Conservation (phyloP, 2,797 vertebrate species). For the Takifugu rubripes region DNA sequence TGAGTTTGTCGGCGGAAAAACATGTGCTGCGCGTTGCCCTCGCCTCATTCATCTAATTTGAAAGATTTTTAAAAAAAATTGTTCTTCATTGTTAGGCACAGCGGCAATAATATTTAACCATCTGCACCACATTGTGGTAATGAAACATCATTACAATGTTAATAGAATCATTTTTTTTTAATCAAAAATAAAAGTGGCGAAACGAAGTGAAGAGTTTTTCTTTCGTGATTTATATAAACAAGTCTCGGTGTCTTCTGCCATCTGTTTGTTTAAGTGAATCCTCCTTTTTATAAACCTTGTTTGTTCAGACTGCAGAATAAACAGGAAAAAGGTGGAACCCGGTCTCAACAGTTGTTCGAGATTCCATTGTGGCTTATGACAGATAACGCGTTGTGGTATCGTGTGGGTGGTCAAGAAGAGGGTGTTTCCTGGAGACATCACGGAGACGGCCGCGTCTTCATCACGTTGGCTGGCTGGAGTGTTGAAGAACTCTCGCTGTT, state of each 20-base stretch:
- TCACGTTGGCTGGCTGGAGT: constrained; percentile 5
- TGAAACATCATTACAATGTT: too few relatives aligned
- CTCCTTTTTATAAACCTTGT: constrained; percentile 33
- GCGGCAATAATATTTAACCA: too few relatives aligned
- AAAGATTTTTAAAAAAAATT: too few relatives aligned
- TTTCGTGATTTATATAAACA: constrained; percentile 8
- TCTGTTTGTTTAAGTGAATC: background rate
- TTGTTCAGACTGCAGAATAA: constrained; percentile 42
- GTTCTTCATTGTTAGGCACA: too few relatives aligned
- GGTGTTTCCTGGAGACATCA: constrained; percentile 28
- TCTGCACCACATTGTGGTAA: too few relatives aligned
- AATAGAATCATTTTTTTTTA: background rate
- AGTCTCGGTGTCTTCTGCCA: too few relatives aligned
- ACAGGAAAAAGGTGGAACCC: constrained; percentile 70
- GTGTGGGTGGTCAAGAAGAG: constrained; percentile 24
- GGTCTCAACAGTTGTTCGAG: constrained; percentile 37
- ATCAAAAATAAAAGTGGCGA: background rate
- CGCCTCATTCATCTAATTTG: too few relatives aligned
- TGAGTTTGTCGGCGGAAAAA: too few relatives aligned
- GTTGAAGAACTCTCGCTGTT: too few relatives aligned
- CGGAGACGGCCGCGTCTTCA: constrained; percentile 13
- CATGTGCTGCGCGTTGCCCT: too few relatives aligned
- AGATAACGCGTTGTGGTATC: constrained; percentile 8
- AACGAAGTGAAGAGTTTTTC: background rate
- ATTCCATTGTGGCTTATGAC: constrained; percentile 19